A percentile compares a stretch with the other conserved stretches of the same genome.
Conservation (phyloP, 2,888 invertebrate genomes). For the Dynastes maya region DNA sequence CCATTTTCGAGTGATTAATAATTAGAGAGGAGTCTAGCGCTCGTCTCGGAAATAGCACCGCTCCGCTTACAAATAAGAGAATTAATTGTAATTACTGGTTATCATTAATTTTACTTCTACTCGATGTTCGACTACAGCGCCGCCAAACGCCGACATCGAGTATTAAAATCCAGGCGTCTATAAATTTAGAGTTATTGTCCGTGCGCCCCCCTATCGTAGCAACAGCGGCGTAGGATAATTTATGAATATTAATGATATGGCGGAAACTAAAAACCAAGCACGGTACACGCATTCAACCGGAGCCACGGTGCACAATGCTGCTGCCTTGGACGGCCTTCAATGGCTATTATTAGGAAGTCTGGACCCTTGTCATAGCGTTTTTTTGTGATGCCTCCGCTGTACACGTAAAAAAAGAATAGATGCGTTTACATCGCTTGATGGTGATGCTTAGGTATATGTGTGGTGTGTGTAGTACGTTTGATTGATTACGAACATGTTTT, state of each 20-base stretch:
- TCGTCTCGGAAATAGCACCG: background rate
- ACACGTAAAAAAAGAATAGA: background rate
- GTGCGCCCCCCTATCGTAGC: slow-evolving; percentile 62
- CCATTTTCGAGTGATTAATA: slow-evolving; percentile 27
- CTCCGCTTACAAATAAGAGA: slow-evolving; percentile 49
- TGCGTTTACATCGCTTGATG: background rate
- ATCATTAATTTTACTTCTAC: slow-evolving; percentile 50
- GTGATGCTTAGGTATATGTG: background rate
- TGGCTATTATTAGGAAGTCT: slow-evolving; percentile 54
- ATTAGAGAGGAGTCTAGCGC: slow-evolving; percentile 24
- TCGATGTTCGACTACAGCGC: slow-evolving; percentile 53
- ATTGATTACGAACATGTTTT: background rate
- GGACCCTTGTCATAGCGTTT: slow-evolving; percentile 53
- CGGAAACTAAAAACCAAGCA: slow-evolving; percentile 51
- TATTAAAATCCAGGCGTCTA: slow-evolving; percentile 55
- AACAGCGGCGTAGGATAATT: slow-evolving; percentile 58
- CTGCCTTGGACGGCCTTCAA: background rate
- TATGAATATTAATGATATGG: slow-evolving; percentile 64
- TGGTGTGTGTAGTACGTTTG: background rate
- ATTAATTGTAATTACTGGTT: slow-evolving; percentile 51
- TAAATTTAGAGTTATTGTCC: slow-evolving; percentile 68
- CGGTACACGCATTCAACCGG: slow-evolving; percentile 47
- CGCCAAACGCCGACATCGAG: slow-evolving; percentile 51
- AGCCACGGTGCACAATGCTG: background rate
- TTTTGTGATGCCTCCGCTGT: background rate